Percentiles rank a stretch among this genome's conserved stretches.
Conservation (phyloP, 2,113 vertebrate species). For the Phainopepla nitens region DNA sequence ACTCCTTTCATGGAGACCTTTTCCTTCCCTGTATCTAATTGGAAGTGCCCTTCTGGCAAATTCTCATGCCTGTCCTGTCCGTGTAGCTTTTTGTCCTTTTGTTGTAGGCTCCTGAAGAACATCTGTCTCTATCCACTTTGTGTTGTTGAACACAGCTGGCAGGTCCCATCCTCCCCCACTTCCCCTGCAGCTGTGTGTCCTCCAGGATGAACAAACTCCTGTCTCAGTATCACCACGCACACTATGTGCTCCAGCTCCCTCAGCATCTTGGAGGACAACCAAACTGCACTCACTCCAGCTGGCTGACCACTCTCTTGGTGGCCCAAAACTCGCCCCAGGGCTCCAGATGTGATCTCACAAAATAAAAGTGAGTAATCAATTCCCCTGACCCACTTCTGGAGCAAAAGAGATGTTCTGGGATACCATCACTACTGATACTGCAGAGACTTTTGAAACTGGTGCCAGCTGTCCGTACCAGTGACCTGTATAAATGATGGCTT, state of each 20-base stretch:
- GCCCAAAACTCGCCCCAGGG: not conserved
- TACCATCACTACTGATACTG: not conserved
- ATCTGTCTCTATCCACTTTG: not conserved
- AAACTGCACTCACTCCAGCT: not conserved
- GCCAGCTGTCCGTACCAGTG: not conserved
- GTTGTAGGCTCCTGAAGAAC: not conserved
- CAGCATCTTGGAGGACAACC: not conserved
- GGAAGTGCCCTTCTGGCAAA: not conserved
- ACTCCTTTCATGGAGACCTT: not conserved
- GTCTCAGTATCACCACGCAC: not conserved
- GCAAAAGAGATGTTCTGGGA: not conserved
- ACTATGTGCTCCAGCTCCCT: not conserved
- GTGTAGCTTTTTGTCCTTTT: not conserved
- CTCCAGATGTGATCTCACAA: not conserved
- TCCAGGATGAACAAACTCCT: not conserved
- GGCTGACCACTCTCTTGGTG: not conserved
- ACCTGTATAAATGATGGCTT: not conserved
- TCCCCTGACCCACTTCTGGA: not conserved
- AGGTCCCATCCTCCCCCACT: not conserved
- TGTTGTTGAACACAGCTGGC: not conserved
- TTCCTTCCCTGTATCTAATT: not conserved
- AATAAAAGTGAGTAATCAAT: not conserved
- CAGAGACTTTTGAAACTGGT: not conserved
- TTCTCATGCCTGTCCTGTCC: accelerated
- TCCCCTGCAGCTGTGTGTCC: not conserved